Conservation (phyloP, 2,888 invertebrate species). For the Scrobipalpa costella region DNA sequence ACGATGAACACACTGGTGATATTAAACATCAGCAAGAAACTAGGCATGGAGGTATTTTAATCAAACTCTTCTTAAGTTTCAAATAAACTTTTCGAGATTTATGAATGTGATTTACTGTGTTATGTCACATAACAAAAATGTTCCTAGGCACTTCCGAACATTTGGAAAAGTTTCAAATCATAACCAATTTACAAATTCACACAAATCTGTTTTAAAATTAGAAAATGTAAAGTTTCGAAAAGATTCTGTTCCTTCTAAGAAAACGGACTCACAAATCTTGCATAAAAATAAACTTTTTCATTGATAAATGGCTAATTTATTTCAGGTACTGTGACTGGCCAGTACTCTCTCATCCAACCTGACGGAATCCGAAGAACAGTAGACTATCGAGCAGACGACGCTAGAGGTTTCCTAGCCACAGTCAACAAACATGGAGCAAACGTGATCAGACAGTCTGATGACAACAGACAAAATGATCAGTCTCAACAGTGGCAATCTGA, state of each 20-base stretch:
- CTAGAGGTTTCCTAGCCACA: slow-evolving; percentile 77
- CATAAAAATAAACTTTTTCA: background rate
- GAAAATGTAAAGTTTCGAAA: too few species aligned
- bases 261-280: too few species aligned
- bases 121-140: too few species aligned
- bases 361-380: slow-evolving; percentile 79
- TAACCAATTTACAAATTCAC: too few species aligned
- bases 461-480: slow-evolving; percentile 5
- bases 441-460: slow-evolving; percentile 27
- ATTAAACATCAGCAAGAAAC: slow-evolving; percentile 78
- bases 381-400: slow-evolving; percentile 78
- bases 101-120: too few species aligned
- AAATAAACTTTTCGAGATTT: background rate
- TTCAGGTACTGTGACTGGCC: slow-evolving; percentile 72
- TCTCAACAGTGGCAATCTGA: background rate
- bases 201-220: too few species aligned
- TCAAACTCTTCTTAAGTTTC: background rate
- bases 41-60: slow-evolving; percentile 38
- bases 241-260: too few species aligned
- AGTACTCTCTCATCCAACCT: slow-evolving; percentile 78
- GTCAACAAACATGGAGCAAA: slow-evolving; percentile 63
- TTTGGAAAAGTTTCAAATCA: too few species aligned
- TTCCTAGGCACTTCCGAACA: too few species aligned
- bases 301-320: slow-evolving; percentile 33
- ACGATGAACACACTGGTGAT: slow-evolving; percentile 78